These are phyloP conservation scores for Chironomus tentans DNA, from an alignment of 2,888 invertebrate species.

Conservation along the genomic window DNA sequence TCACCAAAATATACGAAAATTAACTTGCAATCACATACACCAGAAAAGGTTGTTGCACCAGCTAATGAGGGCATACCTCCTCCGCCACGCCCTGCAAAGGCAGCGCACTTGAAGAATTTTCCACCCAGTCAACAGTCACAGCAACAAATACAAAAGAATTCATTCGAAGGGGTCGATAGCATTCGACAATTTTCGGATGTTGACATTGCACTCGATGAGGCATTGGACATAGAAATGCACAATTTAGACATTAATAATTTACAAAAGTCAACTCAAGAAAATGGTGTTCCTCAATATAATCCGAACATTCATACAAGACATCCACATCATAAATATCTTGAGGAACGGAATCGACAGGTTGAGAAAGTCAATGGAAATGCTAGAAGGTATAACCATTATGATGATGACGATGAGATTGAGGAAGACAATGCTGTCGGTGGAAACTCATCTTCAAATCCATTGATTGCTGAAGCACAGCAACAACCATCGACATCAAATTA, in stretches of 20 bases:
- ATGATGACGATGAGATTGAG: constrained; percentile 20
- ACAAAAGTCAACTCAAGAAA: constrained; percentile 6
- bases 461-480: background rate
- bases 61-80: background rate
- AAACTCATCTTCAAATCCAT: background rate
- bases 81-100: constrained; percentile 26
- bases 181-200: constrained; percentile 28
- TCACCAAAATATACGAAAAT: constrained; percentile 28
- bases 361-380: background rate
- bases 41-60: constrained; percentile 27
- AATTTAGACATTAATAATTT: constrained; percentile 23
- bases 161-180: constrained; percentile 28
- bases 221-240: constrained; percentile 8
- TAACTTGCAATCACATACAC: constrained; percentile 29
- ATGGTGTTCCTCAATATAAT: constrained; percentile 5
- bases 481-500: constrained; percentile 11
- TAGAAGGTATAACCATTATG: constrained; percentile 1
- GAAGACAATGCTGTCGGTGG: constrained; percentile 23
- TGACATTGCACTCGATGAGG: constrained; percentile 15
- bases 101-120: background rate
- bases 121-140: background rate
- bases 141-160: background rate
- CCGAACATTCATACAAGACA: constrained; percentile 19
- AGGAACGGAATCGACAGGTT: background rate
- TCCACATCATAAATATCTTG: constrained; percentile 24